These are phyloP conservation scores for Lottia scabra DNA, from an alignment of 2,888 invertebrate genomes.

Conservation along the genomic window DNA sequence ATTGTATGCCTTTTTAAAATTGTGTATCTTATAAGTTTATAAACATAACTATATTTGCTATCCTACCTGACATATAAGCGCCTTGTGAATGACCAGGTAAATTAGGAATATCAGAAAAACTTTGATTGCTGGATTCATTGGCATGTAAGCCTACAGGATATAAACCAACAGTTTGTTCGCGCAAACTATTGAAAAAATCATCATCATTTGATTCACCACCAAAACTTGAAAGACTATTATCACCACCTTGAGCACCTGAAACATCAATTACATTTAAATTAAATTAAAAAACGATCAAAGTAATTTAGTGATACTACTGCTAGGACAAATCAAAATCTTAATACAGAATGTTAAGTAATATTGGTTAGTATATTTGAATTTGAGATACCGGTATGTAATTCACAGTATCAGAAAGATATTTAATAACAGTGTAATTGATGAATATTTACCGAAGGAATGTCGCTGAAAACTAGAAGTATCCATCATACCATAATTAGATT, in stretches of 20 bases:
- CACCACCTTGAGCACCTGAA: neutral
- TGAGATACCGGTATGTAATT: too few species aligned
- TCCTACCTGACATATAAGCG: neutral
- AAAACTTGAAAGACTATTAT: neutral
- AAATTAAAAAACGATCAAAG: neutral
- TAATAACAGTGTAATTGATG: too few species aligned
- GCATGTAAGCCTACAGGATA: conserved; percentile 3
- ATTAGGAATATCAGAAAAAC: neutral
- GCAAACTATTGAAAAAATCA: neutral
- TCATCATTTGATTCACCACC: conserved; percentile 1
- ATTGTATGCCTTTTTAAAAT: too few species aligned
- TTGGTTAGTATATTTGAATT: too few species aligned
- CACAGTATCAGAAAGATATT: too few species aligned
- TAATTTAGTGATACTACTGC: too few species aligned
- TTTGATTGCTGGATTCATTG: neutral
- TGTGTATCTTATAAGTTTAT: too few species aligned
- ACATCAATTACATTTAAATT: neutral
- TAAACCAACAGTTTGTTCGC: neutral
- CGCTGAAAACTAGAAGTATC: too few species aligned
- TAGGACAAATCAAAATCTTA: too few species aligned
- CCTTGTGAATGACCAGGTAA: neutral
- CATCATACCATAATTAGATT: neutral
- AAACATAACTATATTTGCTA: too few species aligned
- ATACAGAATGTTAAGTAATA: too few species aligned
- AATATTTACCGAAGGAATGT: too few species aligned